phyloP scores from a whole-genome alignment of 2,888 invertebrate genomes.

The Neoascia interrupta region DNA sequence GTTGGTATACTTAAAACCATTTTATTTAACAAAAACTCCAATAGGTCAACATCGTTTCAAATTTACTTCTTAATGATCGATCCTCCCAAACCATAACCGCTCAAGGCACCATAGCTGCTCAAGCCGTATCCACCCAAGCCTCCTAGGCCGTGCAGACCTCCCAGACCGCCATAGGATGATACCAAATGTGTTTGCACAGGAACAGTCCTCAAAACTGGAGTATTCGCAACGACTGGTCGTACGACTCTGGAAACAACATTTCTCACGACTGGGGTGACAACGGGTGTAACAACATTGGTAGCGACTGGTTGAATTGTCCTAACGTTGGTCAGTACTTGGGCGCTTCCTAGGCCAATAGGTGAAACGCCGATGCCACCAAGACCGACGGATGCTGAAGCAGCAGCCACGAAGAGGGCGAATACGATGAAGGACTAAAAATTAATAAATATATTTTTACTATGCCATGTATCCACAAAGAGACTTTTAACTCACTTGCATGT shows the following conservation, averaged over 20 bases:
- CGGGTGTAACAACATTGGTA: neutral
- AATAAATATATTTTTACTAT: neutral
- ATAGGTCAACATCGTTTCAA: too few species aligned
- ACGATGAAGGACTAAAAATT: conserved; percentile 7
- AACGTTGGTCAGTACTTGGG: neutral
- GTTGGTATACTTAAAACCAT: too few species aligned
- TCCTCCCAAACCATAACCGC: neutral
- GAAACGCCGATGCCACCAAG: neutral
- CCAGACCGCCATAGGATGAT: neutral
- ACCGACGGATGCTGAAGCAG: conserved; percentile 1
- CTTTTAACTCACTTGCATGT: conserved; percentile 8
- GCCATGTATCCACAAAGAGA: too few species aligned
- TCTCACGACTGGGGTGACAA: conserved; percentile 8
- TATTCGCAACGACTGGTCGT: neutral
- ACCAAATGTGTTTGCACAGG: neutral
- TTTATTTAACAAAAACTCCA: too few species aligned
- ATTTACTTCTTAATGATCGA: too few species aligned
- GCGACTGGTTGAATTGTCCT: conserved; percentile 15
- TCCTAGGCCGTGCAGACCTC: too few species aligned
- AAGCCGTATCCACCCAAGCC: too few species aligned
- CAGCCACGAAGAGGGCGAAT: conserved; percentile 1
- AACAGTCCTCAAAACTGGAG: neutral
- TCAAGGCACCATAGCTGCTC: neutral
- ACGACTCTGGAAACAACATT: conserved; percentile 10
- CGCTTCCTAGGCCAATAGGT: neutral